Conservation (phyloP, 1,140 invertebrate genomes). For the Octopus sinensis region DNA sequence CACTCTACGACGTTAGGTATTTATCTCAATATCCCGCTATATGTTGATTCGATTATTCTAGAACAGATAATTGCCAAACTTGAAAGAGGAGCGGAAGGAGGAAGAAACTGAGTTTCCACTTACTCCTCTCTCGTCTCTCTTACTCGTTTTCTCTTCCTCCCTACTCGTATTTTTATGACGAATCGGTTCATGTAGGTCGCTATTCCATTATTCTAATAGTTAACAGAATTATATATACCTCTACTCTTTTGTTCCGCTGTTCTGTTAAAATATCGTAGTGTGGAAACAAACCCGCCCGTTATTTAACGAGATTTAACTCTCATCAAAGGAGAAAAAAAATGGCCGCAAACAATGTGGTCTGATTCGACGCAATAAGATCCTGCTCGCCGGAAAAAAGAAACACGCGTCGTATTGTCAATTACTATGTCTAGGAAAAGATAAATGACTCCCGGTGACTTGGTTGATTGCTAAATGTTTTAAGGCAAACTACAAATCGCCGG, state of each 20-base stretch:
- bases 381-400: not conserved
- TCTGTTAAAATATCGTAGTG: not conserved
- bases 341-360: conserved; percentile 2
- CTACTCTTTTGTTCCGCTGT: not conserved
- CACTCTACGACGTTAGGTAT: too few relatives aligned
- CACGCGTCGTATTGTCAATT: not conserved
- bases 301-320: conserved; percentile 4
- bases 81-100: too few relatives aligned
- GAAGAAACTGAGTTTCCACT: not conserved
- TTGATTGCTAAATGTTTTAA: not conserved
- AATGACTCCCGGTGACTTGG: not conserved
- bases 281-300: conserved; percentile 6
- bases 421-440: not conserved
- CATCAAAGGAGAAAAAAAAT: conserved; percentile 4
- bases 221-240: not conserved
- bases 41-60: too few relatives aligned
- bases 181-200: not conserved
- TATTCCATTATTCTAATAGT: not conserved
- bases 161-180: not conserved
- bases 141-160: not conserved
- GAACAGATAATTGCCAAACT: too few relatives aligned
- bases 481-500: not conserved
- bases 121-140: not conserved
- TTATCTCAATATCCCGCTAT: too few relatives aligned
- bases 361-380: not conserved